Conservation (phyloP, 1,140 invertebrate genomes). For the Trypoxylus dichotomus region DNA sequence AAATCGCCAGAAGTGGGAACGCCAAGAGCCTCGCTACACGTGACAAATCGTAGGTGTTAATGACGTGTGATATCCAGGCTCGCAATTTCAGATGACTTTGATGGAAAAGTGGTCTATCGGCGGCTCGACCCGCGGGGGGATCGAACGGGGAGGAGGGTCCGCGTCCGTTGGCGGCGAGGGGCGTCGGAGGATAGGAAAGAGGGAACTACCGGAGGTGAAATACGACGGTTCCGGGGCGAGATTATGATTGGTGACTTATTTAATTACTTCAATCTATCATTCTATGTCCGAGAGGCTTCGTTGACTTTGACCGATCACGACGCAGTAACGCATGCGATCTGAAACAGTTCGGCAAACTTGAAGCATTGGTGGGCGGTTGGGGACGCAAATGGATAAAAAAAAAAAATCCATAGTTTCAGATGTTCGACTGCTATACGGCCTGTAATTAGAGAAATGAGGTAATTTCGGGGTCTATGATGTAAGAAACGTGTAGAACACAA, state of each 20-base stretch:
- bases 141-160: background rate
- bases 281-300: constrained; percentile 45
- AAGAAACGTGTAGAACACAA: background rate
- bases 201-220: background rate
- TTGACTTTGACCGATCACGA: constrained; percentile 49
- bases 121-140: background rate
- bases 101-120: constrained; percentile 23
- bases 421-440: background rate
- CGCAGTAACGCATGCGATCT: constrained; percentile 28
- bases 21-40: background rate
- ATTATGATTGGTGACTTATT: constrained; percentile 52
- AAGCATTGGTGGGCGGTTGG: background rate
- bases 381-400: background rate
- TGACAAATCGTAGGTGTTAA: constrained; percentile 25
- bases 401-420: background rate
- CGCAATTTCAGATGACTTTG: constrained; percentile 22
- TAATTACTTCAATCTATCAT: constrained; percentile 52
- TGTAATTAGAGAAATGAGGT: background rate
- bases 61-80: constrained; percentile 16
- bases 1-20: background rate
- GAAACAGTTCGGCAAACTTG: constrained; percentile 2
- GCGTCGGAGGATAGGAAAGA: background rate
- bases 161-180: background rate
- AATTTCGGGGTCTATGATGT: background rate
- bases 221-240: constrained; percentile 31